Conservation (phyloP, 2,888 invertebrate species). For the Lottia scabra region DNA sequence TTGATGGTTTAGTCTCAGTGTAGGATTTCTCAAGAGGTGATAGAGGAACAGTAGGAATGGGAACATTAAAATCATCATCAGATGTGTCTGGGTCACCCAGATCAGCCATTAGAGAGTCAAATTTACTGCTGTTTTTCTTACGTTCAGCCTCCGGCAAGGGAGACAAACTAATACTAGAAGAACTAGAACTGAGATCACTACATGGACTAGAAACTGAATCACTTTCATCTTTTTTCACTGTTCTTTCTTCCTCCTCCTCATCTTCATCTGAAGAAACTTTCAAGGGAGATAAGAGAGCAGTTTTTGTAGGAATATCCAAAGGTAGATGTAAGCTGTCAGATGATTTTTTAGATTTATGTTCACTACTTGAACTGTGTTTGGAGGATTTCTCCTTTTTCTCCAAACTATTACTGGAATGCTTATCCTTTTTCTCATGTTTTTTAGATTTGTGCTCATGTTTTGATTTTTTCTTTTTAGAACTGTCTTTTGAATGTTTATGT, state of each 20-base stretch:
- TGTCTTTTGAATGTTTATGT: conserved; percentile 8
- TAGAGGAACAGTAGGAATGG: conserved; percentile 14
- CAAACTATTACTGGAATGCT: conserved; percentile 6
- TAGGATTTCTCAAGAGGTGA: conserved; percentile 19
- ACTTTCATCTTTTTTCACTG: conserved; percentile 19
- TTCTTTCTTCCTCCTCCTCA: conserved; percentile 25
- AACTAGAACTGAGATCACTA: conserved; percentile 4
- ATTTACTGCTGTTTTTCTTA: conserved; percentile 6
- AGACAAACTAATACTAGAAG: conserved; percentile 1
- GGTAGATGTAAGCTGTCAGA: conserved; percentile 9
- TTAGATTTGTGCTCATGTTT: conserved; percentile 12
- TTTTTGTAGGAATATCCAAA: neutral
- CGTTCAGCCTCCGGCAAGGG: neutral
- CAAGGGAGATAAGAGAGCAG: conserved; percentile 16
- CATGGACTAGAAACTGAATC: conserved; percentile 19
- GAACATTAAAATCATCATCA: conserved; percentile 22
- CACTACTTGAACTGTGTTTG: neutral
- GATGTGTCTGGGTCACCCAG: conserved; percentile 14
- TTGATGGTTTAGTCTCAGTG: neutral
- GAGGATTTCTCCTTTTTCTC: neutral
- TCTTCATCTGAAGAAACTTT: conserved; percentile 28
- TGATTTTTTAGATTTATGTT: neutral
- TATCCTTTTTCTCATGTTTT: conserved; percentile 19
- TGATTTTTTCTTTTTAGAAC: conserved; percentile 12
- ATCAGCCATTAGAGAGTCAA: conserved; percentile 18